Percentiles rank a stretch among this genome's conserved stretches.
Conservation (phyloP, 2,113 vertebrate genomes). For the Corythoichthys intestinalis region DNA sequence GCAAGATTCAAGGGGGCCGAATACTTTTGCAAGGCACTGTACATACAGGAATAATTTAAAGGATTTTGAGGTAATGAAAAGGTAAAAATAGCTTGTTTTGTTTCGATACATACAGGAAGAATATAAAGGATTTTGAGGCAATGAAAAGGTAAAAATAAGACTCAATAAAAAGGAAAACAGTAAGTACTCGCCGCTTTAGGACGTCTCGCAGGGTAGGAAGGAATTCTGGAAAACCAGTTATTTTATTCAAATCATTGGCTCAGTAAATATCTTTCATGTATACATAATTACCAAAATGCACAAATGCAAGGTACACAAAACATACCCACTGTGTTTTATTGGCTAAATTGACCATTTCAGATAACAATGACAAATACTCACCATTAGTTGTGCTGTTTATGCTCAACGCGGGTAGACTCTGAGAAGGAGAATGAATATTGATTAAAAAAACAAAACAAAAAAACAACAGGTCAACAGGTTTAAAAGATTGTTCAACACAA, state of each 20-base stretch:
- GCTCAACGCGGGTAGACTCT: conserved; percentile 53
- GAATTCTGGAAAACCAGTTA: too few species aligned
- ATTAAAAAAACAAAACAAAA: background rate
- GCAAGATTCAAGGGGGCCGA: too few species aligned
- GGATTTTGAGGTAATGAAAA: too few species aligned
- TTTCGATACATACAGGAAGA: too few species aligned
- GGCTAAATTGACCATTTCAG: background rate
- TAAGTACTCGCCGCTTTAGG: too few species aligned
- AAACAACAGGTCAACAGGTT: background rate
- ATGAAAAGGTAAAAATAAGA: too few species aligned
- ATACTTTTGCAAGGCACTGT: too few species aligned
- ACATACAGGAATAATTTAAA: too few species aligned
- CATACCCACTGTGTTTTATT: background rate
- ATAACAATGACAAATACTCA: conserved; percentile 37
- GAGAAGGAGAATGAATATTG: conserved; percentile 37
- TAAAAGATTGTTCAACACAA: background rate
- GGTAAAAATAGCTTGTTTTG: too few species aligned
- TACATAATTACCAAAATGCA: background rate
- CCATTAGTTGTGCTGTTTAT: conserved; percentile 66
- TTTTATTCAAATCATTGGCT: background rate
- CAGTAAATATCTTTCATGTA: background rate
- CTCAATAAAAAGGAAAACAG: too few species aligned
- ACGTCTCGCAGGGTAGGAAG: too few species aligned
- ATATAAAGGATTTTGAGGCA: too few species aligned
- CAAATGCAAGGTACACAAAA: background rate